Percentiles rank a stretch among this genome's conserved stretches.
phyloP scores from a whole-genome alignment of 2,888 invertebrate genomes.

The Sinodicranocentrus sp. region DNA sequence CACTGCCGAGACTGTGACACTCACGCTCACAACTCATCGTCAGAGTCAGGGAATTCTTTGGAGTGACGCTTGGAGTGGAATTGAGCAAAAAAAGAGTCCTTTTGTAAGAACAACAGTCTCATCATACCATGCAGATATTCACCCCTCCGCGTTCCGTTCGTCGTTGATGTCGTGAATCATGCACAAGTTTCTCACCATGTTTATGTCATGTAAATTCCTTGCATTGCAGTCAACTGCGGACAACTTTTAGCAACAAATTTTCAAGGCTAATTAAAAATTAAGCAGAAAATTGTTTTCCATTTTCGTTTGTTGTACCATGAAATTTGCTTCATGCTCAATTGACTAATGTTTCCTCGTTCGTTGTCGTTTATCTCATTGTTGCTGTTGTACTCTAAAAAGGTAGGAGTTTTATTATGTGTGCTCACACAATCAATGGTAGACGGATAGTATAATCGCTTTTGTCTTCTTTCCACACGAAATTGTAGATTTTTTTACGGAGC shows the following conservation, averaged over 20 bases:
- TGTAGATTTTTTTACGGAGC: not conserved
- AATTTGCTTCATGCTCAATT: constrained; percentile 49
- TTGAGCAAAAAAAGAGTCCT: not conserved
- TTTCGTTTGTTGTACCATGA: constrained; percentile 57
- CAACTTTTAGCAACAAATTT: constrained; percentile 46
- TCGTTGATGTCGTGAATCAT: not conserved
- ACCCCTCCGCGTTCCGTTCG: constrained; percentile 12
- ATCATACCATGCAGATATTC: not conserved
- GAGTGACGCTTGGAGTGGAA: not conserved
- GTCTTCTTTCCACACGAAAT: not conserved
- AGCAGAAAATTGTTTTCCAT: constrained; percentile 63
- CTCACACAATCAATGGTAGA: not conserved
- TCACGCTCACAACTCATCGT: too few relatives aligned
- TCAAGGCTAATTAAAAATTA: constrained; percentile 69
- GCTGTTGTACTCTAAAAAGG: not conserved
- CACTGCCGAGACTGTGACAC: too few relatives aligned
- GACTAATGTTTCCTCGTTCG: constrained; percentile 44
- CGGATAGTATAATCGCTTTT: not conserved
- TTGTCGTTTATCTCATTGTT: not conserved
- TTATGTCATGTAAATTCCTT: not conserved
- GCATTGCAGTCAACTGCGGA: constrained; percentile 4
- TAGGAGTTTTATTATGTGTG: not conserved
- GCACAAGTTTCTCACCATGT: constrained; percentile 3
- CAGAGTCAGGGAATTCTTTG: too few relatives aligned
- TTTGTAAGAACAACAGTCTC: not conserved